Conservation (phyloP, 2,797 vertebrate species). For the Mormyrus proboscirostris region DNA sequence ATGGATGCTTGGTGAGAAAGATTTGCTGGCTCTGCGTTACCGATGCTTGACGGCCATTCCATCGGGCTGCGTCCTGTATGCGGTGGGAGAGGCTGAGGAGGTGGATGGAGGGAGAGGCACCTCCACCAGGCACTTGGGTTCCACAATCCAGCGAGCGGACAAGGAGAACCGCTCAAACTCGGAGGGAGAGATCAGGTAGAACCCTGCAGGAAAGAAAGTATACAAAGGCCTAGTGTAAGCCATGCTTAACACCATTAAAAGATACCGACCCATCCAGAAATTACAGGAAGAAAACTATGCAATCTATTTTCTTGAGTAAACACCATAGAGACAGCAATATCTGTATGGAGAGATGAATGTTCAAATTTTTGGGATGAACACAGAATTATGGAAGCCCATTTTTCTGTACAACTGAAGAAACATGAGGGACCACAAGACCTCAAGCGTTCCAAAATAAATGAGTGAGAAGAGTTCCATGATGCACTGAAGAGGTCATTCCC, state of each 20-base stretch:
- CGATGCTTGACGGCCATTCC: constrained; percentile 54
- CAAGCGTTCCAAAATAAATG: not conserved
- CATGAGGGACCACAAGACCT: not conserved
- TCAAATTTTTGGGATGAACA: not conserved
- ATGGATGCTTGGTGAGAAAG: not conserved
- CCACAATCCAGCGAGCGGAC: constrained; percentile 82
- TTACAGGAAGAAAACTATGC: not conserved
- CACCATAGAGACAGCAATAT: not conserved
- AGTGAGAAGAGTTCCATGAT: not conserved
- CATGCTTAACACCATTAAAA: not conserved
- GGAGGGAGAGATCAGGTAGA: constrained; percentile 94
- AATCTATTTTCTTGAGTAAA: not conserved
- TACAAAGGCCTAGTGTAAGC: not conserved
- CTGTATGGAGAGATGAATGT: not conserved
- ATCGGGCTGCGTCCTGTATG: constrained; percentile 43
- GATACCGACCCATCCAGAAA: not conserved
- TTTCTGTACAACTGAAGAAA: not conserved
- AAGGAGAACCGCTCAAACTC: constrained; percentile 97
- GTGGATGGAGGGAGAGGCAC: constrained; percentile 43
- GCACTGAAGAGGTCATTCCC: not conserved
- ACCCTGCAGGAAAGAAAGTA: constrained; percentile 60
- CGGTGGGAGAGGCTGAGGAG: constrained; percentile 38
- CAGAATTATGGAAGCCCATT: not conserved
- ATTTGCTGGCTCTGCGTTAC: constrained; percentile 44
- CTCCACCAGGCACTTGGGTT: constrained; percentile 79